Percentiles rank a stretch among this genome's conserved stretches.
phyloP scores from a whole-genome alignment of 1,140 invertebrate species.

The Lamellibrachia luymesi region DNA sequence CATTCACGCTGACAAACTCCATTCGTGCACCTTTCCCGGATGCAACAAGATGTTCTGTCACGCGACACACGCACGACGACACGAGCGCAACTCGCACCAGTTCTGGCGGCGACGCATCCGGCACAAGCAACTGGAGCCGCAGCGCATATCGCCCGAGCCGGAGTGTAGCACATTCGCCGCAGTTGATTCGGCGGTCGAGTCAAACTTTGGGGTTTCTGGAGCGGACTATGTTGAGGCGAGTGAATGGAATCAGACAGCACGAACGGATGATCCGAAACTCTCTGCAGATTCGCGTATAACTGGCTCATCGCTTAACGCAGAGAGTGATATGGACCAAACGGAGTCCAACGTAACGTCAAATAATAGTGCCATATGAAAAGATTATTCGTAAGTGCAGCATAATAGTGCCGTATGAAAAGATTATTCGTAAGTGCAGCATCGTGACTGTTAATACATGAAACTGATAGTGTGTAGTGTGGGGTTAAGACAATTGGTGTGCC shows the following conservation, averaged over 20 bases:
- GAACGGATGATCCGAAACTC: background rate
- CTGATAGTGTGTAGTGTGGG: background rate
- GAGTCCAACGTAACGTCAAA: background rate
- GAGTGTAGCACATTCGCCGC: background rate
- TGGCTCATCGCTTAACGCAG: background rate
- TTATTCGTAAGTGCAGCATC: background rate
- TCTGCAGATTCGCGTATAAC: background rate
- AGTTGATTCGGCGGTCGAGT: background rate
- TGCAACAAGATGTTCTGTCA: background rate
- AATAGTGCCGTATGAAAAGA: background rate
- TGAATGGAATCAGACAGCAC: background rate
- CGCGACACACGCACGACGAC: conserved; percentile 10
- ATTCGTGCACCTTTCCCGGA: conserved; percentile 2
- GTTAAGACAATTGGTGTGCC: background rate
- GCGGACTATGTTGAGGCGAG: background rate
- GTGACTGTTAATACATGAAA: background rate
- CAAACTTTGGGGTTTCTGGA: background rate
- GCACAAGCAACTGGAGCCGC: background rate
- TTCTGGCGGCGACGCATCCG: background rate
- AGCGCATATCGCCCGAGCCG: background rate
- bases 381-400: background rate
- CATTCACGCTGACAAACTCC: background rate
- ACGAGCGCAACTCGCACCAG: conserved; percentile 8
- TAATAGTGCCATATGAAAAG: background rate
- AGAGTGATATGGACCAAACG: background rate